Percentiles rank a stretch among this genome's conserved stretches.
Evolutionary conservation across 2,797 vertebrate genomes (phyloP).

Genomic region (Acipenser ruthenus): DNA sequence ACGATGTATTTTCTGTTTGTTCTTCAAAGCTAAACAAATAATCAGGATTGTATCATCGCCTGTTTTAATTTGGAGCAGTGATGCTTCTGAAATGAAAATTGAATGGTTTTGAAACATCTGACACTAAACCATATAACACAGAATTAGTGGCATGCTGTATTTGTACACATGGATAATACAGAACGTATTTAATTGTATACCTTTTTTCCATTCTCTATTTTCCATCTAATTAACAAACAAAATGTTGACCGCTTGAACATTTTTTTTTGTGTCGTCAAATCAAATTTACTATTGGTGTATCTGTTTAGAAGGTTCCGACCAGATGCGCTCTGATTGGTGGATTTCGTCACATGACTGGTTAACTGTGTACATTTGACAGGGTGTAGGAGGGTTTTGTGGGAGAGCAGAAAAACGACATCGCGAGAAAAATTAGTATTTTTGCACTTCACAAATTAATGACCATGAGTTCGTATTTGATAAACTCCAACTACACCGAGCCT

Average conservation of each 20-base stretch:
- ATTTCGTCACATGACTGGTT: conserved; percentile 77
- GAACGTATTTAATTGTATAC: no score
- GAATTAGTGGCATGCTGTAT: no score
- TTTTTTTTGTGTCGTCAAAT: conserved; percentile 55
- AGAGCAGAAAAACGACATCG: conserved; percentile 98
- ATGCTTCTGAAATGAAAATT: no score
- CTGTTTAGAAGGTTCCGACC: conserved; percentile 29
- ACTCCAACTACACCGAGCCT: conserved; percentile 98
- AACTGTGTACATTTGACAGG: conserved; percentile 88
- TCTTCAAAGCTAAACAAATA: no score
- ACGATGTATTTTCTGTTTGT: no score
- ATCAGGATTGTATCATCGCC: no score
- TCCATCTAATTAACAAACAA: conserved; percentile 58
- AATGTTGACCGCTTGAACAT: conserved; percentile 49
- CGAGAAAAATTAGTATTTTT: conserved; percentile 91
- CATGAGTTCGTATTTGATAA: conserved; percentile 99
- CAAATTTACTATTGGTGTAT: conserved; percentile 30
- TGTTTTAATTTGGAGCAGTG: no score
- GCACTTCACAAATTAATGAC: conserved; percentile 99
- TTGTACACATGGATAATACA: no score
- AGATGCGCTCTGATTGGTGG: conserved; percentile 70
- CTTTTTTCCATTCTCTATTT: conserved; percentile 6
- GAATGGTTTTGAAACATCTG: no score
- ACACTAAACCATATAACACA: no score
- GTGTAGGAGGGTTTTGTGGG: conserved; percentile 79